These are phyloP conservation scores for Larimichthys polyactis DNA, from an alignment of 2,113 vertebrate genomes.

Conservation along the genomic window DNA sequence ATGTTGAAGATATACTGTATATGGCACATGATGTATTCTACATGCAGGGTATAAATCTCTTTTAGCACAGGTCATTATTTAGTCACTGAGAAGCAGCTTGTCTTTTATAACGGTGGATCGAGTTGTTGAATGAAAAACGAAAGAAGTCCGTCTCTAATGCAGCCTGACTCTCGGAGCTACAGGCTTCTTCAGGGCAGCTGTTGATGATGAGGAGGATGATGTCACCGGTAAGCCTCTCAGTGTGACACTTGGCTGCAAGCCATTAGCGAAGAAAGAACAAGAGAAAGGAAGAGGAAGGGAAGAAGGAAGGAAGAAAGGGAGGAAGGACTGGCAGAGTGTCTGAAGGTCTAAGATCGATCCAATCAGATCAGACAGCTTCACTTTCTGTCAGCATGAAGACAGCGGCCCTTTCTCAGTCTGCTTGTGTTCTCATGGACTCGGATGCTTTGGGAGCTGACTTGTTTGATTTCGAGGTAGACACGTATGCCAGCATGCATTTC, in stretches of 20 bases:
- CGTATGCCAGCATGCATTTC: background rate
- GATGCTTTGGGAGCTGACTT: background rate
- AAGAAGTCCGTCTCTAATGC: slow-evolving; percentile 53
- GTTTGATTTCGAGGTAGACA: background rate
- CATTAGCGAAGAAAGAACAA: slow-evolving; percentile 60
- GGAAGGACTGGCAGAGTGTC: slow-evolving; percentile 36
- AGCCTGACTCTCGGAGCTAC: slow-evolving; percentile 33
- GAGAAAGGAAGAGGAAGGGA: slow-evolving; percentile 47
- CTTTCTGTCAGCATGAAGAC: background rate
- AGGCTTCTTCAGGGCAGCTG: slow-evolving; percentile 56
- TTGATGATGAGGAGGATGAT: slow-evolving; percentile 75
- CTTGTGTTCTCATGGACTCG: background rate
- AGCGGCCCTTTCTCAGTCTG: background rate
- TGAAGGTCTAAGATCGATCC: background rate
- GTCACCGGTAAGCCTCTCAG: slow-evolving; percentile 76
- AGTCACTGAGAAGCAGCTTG: slow-evolving; percentile 54
- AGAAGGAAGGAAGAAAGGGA: slow-evolving; percentile 2
- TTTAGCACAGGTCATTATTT: slow-evolving; percentile 56
- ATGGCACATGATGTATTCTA: slow-evolving; percentile 43
- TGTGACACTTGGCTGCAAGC: slow-evolving; percentile 73
- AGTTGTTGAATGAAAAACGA: slow-evolving; percentile 55
- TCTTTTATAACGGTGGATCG: slow-evolving; percentile 60
- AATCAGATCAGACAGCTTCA: background rate
- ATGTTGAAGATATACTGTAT: slow-evolving; percentile 11
- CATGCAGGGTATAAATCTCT: slow-evolving; percentile 59